Conservation (phyloP, 2,888 invertebrate species). For the Caenorhabditis sp. region DNA sequence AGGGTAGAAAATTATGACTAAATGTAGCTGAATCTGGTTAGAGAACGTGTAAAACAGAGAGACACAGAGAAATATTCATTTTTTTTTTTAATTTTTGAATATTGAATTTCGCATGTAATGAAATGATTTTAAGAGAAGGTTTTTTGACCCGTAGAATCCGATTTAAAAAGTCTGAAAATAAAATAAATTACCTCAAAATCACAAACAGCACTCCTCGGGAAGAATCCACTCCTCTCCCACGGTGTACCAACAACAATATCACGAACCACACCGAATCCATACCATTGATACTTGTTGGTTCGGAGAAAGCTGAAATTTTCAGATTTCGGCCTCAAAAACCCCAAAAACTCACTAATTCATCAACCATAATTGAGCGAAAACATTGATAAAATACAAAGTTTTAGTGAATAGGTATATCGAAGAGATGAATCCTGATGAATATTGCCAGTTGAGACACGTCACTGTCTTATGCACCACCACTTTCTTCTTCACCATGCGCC, state of each 20-base stretch:
- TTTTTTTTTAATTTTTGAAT: background rate
- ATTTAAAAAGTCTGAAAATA: too few species aligned
- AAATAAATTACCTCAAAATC: conserved; percentile 63
- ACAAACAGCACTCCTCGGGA: conserved; percentile 65
- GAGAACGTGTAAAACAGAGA: background rate
- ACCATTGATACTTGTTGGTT: conserved; percentile 66
- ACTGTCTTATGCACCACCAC: conserved; percentile 61
- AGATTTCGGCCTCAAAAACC: background rate
- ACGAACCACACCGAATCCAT: conserved; percentile 64
- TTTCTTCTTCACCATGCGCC: conserved; percentile 49
- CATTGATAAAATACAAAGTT: conserved; percentile 60
- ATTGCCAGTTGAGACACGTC: conserved; percentile 63
- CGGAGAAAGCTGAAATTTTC: conserved; percentile 59
- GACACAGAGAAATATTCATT: background rate
- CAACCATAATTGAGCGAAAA: conserved; percentile 61
- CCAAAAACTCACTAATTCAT: conserved; percentile 58
- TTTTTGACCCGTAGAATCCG: too few species aligned
- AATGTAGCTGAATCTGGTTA: too few species aligned
- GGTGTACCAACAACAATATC: conserved; percentile 62
- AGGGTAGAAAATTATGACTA: too few species aligned
- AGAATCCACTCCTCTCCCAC: conserved; percentile 67
- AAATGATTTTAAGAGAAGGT: too few species aligned
- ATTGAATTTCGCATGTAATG: too few species aligned
- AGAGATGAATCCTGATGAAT: conserved; percentile 65
- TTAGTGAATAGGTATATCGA: conserved; percentile 66